Conservation (phyloP, 92 coral and sea anemone species). For the Porites rus region DNA sequence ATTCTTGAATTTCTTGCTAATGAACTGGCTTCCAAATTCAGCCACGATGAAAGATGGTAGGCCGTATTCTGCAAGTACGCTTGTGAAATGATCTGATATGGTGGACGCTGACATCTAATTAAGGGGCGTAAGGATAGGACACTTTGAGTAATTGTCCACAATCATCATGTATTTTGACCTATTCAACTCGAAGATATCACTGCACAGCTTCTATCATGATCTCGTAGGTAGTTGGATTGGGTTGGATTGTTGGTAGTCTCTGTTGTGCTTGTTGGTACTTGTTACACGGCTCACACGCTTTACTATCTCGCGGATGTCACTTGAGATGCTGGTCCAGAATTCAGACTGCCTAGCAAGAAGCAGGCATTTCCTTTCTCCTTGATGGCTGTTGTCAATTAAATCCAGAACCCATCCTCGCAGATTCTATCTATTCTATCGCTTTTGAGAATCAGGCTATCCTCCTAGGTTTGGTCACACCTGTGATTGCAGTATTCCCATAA, state of each 20-base stretch:
- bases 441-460: constrained; percentile 33
- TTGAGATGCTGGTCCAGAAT: constrained; percentile 28
- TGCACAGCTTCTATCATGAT: constrained; percentile 33
- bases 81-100: constrained; percentile 51
- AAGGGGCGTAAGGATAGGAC: constrained; percentile 54
- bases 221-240: constrained; percentile 37
- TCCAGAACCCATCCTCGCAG: constrained; percentile 7
- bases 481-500: constrained; percentile 13
- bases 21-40: constrained; percentile 58
- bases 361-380: constrained; percentile 19
- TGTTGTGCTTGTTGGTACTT: constrained; percentile 13
- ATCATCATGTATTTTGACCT: constrained; percentile 32
- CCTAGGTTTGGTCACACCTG: constrained; percentile 25
- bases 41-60: constrained; percentile 38
- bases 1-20: constrained; percentile 37
- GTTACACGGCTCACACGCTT: constrained; percentile 18
- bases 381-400: constrained; percentile 17
- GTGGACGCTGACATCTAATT: constrained; percentile 60
- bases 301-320: constrained; percentile 19
- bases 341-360: constrained; percentile 23
- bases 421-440: background rate
- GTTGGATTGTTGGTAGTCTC: constrained; percentile 25
- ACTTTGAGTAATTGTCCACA: background rate
- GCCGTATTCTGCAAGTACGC: constrained; percentile 57
- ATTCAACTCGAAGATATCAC: constrained; percentile 46